phyloP scores from a whole-genome alignment of 2,113 vertebrate species.

The Mugil cephalus region DNA sequence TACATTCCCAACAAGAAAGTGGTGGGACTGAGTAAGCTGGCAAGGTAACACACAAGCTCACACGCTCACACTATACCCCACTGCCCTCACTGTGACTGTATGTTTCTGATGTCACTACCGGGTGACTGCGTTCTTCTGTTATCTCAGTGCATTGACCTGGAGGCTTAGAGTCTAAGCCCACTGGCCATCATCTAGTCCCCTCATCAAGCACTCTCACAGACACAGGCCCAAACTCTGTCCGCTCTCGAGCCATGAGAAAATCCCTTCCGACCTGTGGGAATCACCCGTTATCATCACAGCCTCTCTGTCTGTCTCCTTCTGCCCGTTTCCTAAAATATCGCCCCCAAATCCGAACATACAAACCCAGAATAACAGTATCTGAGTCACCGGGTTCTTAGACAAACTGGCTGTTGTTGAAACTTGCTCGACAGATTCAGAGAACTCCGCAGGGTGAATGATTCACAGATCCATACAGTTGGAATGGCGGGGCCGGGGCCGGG shows the following conservation, averaged over 20 bases:
- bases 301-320: constrained; percentile 43
- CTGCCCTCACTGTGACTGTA: constrained; percentile 39
- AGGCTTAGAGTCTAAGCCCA: constrained; percentile 80
- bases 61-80: neutral
- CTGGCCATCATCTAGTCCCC: constrained; percentile 66
- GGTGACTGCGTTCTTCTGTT: constrained; percentile 83
- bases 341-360: constrained; percentile 31
- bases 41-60: constrained; percentile 74
- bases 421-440: constrained; percentile 16
- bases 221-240: constrained; percentile 65
- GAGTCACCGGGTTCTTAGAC: constrained; percentile 11
- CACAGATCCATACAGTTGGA: constrained; percentile 38
- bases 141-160: constrained; percentile 79
- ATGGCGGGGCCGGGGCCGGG: neutral
- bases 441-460: constrained; percentile 60
- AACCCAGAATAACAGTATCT: constrained; percentile 15
- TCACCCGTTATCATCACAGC: constrained; percentile 68
- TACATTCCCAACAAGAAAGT: constrained; percentile 86
- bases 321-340: constrained; percentile 47
- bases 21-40: constrained; percentile 83
- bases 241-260: constrained; percentile 74
- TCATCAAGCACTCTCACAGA: constrained; percentile 65
- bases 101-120: constrained; percentile 64
- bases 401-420: constrained; percentile 8
- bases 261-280: constrained; percentile 75